phyloP scores from a whole-genome alignment of 1,140 invertebrate species.

The Tachypleus tridentatus region DNA sequence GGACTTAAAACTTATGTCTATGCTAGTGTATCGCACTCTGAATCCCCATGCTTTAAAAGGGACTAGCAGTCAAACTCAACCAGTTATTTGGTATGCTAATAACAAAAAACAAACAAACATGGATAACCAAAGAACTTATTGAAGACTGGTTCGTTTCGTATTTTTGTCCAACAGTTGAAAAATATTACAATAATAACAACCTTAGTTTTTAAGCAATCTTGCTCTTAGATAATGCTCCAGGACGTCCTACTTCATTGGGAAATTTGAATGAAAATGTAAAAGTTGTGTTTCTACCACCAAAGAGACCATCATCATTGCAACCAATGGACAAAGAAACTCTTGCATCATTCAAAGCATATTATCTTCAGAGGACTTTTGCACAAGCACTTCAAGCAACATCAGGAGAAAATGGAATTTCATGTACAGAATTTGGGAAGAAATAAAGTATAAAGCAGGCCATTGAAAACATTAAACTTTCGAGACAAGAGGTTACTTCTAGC shows the following conservation, averaged over 20 bases:
- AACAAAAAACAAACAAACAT: conserved; percentile 27
- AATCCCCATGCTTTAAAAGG: conserved; percentile 31
- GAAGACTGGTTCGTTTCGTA: conserved; percentile 28
- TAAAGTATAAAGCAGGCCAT: no score
- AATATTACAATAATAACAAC: conserved; percentile 14
- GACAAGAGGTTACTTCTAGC: no score
- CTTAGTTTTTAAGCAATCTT: conserved; percentile 19
- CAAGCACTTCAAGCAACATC: no score
- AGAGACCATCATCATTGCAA: conserved; percentile 21
- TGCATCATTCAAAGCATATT: conserved; percentile 22
- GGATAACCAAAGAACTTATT: conserved; percentile 33
- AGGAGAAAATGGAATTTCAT: no score
- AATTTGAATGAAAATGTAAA: conserved; percentile 17
- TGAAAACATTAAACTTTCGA: no score
- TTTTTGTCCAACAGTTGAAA: conserved; percentile 10
- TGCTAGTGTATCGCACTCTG: conserved; percentile 34
- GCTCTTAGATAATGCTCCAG: conserved; percentile 20
- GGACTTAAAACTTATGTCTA: conserved; percentile 34
- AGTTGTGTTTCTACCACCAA: conserved; percentile 18
- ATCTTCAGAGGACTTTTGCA: conserved; percentile 10
- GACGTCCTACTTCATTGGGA: conserved; percentile 12
- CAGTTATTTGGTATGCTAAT: conserved; percentile 34
- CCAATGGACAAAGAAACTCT: conserved; percentile 24
- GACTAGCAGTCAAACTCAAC: conserved; percentile 28
- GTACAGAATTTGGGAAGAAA: no score